Base-by-base conservation (phyloP, 1,140 invertebrate genomes). In the Diorhabda elongata region DNA sequence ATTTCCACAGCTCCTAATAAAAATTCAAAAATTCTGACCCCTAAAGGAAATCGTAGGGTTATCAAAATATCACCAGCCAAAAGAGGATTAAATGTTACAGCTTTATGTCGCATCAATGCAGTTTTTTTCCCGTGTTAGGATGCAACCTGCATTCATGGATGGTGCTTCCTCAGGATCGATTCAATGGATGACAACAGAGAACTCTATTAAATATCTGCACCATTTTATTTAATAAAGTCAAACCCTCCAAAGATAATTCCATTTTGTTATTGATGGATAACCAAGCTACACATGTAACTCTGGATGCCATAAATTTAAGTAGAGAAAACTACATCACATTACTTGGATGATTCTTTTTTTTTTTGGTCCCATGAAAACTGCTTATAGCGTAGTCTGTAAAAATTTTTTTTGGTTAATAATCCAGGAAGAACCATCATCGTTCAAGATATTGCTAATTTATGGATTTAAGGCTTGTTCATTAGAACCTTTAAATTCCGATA, bases 221-320 rank as follows among this genome's bases (percentile, higher is more conserved):
- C 58, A 59, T 59, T 59, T 59, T 41, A 59, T 59, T 41, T 4
- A 59, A 11, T 11, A 59, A 5, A 11, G 58, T 41, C 4, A n/a
- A n/a, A 1, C 56, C 65, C 44, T 75, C 76, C 41, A 62, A 61
- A 63, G 73, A 80, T 9, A 65, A 73, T 44, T 75, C 74, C 69
- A 75, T 82, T 41, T 75, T 83, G 7, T 66, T 84, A 8, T 62
- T 84, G 5, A 70, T 81, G 45, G 82, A 85, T 71, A 84, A 83
- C 71, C 82, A 82, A 70, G 71, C 72, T 26, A 76, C 71, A 26
- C 82, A 83, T 70, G 57, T 78, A 56, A 75, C 67, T 8, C 44
- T 72, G 5, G 61, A 62, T 47, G 66, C 61, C 41, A 73, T 73
- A 64, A 56, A 74, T 42, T 71, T 75, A 70, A 77, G 77, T 64